These are phyloP conservation scores for Mobula hypostoma DNA, from an alignment of 2,113 vertebrate genomes.

Conservation along the genomic window DNA sequence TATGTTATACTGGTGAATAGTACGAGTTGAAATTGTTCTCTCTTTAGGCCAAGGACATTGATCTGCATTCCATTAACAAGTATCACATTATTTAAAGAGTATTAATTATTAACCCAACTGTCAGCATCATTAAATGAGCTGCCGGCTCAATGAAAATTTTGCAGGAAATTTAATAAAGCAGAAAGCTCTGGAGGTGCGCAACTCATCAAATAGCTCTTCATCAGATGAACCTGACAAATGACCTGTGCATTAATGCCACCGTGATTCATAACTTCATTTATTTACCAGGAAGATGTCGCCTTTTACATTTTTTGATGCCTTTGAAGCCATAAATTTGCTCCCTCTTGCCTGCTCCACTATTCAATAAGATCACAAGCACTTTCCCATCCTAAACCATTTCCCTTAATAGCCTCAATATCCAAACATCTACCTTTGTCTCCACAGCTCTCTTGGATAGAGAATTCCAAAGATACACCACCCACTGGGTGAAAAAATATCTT, in stretches of 20 bases:
- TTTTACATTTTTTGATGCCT: not conserved
- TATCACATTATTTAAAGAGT: not conserved
- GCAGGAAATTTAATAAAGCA: not conserved
- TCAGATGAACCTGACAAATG: not conserved
- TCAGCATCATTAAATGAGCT: not conserved
- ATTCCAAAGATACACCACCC: no score
- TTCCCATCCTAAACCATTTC: no score
- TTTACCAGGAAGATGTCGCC: not conserved
- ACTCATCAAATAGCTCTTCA: not conserved
- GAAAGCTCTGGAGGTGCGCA: not conserved
- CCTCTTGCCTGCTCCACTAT: no score
- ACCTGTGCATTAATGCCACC: not conserved
- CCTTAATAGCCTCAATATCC: no score
- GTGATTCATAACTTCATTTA: not conserved
- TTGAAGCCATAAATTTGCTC: not conserved
- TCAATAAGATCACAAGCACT: no score
- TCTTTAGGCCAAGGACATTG: no score
- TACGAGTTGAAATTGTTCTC: no score
- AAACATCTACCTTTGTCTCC: no score
- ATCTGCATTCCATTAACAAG: not conserved
- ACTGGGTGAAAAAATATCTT: no score
- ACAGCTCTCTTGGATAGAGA: no score
- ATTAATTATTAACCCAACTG: not conserved
- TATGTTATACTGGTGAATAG: not conserved
- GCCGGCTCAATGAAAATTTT: not conserved